Evolutionary conservation across 2,888 invertebrate genomes (phyloP), one percentile per base, ranked within the genome.

Genomic region (Kryphioiulus occultus): DNA sequence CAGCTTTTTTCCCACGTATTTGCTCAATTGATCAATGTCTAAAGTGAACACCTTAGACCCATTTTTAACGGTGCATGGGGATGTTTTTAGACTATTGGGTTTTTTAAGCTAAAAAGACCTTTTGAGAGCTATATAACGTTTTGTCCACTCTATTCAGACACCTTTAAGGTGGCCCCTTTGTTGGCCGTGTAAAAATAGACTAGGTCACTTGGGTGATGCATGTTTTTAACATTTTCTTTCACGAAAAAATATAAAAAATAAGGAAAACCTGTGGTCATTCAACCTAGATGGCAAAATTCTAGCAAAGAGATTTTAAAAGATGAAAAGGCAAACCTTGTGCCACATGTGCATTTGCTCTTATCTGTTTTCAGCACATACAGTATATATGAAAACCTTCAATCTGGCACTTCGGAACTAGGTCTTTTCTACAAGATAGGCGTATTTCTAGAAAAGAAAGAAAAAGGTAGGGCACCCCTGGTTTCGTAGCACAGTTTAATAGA

Each of bases 71-170:
- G 78, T 59, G n/a, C n/a, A n/a, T n/a, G 78, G 78, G 78, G 30
- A 78, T 78, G 78, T 78, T 78, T 78, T 78, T 78, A 78, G 78
- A 78, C 78, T 22, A 78, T 30, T 78, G 78, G 78, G 78, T 78
- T 78, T 78, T 78, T 78, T 78, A 78, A 12, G 30, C 78, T 78
- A 78, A 78, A 78, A 78, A 78, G 78, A 15, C 30, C 78, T 78
- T 78, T 78, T 78, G 22, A 15, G 78, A 30, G 15, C 78, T 30
- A 78, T 7, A n/a, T n/a, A n/a, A n/a, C 59, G 78, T 30, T 78
- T 78, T 78, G 78, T 78, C 12, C 30, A 78, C 53, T 22, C 22
- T 22, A 59, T 59, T 59, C 59, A 26, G 68, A 78, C 26, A 78
- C 78, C 26, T 78, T 78, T 78, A 78, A 22, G 30, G 30, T 78